Evolutionary conservation across 2,888 invertebrate genomes (phyloP).

Genomic region (Limenitis camilla): DNA sequence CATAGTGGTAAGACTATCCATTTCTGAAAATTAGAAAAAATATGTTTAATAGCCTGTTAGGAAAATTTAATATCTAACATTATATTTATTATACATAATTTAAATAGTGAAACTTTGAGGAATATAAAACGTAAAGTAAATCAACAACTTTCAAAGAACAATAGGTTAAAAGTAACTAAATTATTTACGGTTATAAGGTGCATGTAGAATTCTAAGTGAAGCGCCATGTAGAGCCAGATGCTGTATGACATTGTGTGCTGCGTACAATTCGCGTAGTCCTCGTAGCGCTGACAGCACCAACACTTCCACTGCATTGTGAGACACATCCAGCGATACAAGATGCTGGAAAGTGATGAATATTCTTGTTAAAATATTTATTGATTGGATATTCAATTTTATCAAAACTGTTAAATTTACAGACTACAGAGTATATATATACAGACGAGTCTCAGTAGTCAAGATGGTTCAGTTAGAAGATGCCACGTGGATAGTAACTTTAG

Average conservation of each 20-base stretch:
- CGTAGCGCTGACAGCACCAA: conserved; percentile 86
- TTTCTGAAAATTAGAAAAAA: conserved; percentile 70
- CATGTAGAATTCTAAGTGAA: conserved; percentile 81
- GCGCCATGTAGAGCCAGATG: conserved; percentile 87
- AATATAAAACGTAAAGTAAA: no score
- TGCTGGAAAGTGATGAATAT: conserved; percentile 73
- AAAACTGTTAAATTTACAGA: no score
- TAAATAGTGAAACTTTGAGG: no score
- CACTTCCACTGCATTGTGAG: conserved; percentile 88
- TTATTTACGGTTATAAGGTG: conserved; percentile 84
- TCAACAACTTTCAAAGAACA: no score
- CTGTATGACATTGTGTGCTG: conserved; percentile 83
- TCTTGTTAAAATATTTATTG: not conserved
- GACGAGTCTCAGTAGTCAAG: no score
- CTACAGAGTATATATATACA: no score
- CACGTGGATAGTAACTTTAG: no score
- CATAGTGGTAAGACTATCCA: conserved; percentile 80
- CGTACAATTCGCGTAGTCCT: conserved; percentile 83
- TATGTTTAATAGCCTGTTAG: no score
- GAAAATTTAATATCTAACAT: no score
- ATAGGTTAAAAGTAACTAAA: not conserved
- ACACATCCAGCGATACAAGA: conserved; percentile 86
- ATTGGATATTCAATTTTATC: not conserved
- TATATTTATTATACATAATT: no score
- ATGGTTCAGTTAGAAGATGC: no score